Evolutionary conservation across 2,888 invertebrate species (phyloP), one percentile per base, ranked within the genome.

Genomic region (Callimorpha dominula): DNA sequence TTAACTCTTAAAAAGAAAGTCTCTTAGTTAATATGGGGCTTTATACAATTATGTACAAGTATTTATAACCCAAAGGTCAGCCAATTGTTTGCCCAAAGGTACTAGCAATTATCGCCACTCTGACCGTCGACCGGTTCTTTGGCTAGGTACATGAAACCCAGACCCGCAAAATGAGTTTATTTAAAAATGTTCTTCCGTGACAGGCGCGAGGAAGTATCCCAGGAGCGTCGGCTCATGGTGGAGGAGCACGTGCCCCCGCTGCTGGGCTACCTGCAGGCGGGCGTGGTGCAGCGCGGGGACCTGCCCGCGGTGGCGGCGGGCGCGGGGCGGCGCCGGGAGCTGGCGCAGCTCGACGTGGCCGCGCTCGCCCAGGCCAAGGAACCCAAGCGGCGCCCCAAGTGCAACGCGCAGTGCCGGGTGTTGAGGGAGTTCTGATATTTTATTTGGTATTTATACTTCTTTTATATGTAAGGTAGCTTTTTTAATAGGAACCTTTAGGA

Each of bases 221-320:
- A 94, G 52, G 97, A 97, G 81, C 93, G 97, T 15, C 84, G 94
- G 67, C 91, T 92, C 74, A 93, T 97, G 81, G 84, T 97, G n/a
- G 87, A 91, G 42, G 95, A 96, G 71, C 97, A 97, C 87, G 96
- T 92, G 0, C 93, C 96, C 0, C 91, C 95, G 17, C 86, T 97
- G 0, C 86, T 96, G 6, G 97, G 97, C 5, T 96, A 94, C 88
- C 82, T 97, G 12, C 97, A 97, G 17, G 92, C 95, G 15, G 97
- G 96, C 0, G 91, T 96, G 3, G 72, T 97, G 12, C 86, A 85
- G 67, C 81, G 83, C 1, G 89, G 86, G 0, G 97, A 97, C 88
- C 73, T 96, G 60, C 90, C 93, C 0, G 78, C 80, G 20, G 81
- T 0, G 74, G 69, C 0, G 91, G 89, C 0, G 0, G 57, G 68